Percentiles rank a stretch among this genome's conserved stretches.
These are phyloP conservation scores for Torymus aiolomorphi DNA, from an alignment of 2,888 invertebrate genomes.

Conservation along the genomic window DNA sequence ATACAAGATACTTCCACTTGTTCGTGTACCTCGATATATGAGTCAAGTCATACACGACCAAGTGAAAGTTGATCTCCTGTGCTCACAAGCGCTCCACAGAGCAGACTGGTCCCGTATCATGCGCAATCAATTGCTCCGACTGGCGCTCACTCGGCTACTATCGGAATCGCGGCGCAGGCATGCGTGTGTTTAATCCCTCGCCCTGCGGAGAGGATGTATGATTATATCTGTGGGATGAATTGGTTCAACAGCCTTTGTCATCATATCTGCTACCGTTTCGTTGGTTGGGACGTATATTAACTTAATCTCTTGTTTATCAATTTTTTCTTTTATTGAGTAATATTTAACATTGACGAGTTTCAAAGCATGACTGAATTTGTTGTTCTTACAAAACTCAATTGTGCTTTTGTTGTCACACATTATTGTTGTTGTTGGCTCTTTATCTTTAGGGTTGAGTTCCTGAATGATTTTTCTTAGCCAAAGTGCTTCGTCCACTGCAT, in stretches of 20 bases:
- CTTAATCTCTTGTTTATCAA: not conserved
- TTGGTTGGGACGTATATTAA: not conserved
- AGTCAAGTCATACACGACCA: too few species aligned
- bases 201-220: too few species aligned
- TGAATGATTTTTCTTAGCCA: not conserved
- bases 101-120: too few species aligned
- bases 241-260: not conserved
- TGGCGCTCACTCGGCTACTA: too few species aligned
- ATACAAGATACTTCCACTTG: too few species aligned
- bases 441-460: not conserved
- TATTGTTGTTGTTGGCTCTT: not conserved
- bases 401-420: not conserved
- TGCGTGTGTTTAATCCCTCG: too few species aligned
- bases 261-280: not conserved
- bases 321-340: not conserved
- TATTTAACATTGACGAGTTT: not conserved
- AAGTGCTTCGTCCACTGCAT: slow-evolving; percentile 1
- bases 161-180: too few species aligned
- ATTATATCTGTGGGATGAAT: too few species aligned
- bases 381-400: not conserved
- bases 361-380: not conserved
- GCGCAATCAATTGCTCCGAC: too few species aligned
- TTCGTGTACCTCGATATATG: too few species aligned
- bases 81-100: too few species aligned
- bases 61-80: too few species aligned